Percentiles rank a stretch among this genome's conserved stretches.
These are phyloP conservation scores for Drosophila sturtevanti DNA, from an alignment of 1,140 invertebrate genomes.

Conservation along the genomic window DNA sequence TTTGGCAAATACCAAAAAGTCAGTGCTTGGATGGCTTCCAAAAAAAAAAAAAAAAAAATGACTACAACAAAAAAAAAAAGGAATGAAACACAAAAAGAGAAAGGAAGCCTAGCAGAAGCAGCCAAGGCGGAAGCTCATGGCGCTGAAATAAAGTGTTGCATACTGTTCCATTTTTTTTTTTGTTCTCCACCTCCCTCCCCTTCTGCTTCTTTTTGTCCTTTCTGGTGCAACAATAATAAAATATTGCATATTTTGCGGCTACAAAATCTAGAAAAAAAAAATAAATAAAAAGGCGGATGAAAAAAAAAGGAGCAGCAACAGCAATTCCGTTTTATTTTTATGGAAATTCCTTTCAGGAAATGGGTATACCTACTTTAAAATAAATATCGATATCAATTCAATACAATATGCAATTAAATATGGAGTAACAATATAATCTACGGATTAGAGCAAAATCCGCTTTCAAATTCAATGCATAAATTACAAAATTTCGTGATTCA, in stretches of 20 bases:
- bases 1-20: constrained; percentile 45
- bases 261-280: constrained; percentile 22
- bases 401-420: neutral
- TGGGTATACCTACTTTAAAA: constrained; percentile 23
- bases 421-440: no score
- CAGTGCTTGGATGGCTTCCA: constrained; percentile 64
- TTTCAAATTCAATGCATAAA: no score
- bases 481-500: no score
- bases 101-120: constrained; percentile 22
- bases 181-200: neutral
- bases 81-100: neutral
- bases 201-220: neutral
- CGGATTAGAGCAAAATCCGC: no score
- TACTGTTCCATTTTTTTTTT: constrained; percentile 55
- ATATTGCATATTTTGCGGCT: constrained; percentile 72
- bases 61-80: constrained; percentile 20
- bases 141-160: constrained; percentile 80
- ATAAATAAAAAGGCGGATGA: neutral
- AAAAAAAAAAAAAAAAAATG: constrained; percentile 21
- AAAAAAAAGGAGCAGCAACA: constrained; percentile 14
- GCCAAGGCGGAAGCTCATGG: constrained; percentile 55
- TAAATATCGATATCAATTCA: constrained; percentile 1
- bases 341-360: constrained; percentile 23
- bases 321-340: constrained; percentile 18
- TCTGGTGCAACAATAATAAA: constrained; percentile 72